These are phyloP conservation scores for Coendou prehensilis DNA, from an alignment of 2,797 vertebrate species.

Conservation along the genomic window DNA sequence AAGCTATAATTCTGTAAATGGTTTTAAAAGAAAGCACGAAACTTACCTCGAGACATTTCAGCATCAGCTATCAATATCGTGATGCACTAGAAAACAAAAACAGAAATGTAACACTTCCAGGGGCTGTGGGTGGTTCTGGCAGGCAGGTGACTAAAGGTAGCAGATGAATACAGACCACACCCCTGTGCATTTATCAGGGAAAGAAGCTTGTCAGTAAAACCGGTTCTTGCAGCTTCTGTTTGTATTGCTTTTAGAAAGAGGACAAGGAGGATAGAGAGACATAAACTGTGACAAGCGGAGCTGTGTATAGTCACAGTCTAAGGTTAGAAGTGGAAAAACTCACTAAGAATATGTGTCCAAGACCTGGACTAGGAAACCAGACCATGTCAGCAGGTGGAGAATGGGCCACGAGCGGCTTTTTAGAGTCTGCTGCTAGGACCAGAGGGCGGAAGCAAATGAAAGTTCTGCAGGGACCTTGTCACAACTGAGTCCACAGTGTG, in stretches of 20 bases:
- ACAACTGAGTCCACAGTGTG: accelerated
- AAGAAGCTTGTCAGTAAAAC: neutral
- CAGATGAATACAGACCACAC: neutral
- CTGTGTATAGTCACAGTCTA: no score
- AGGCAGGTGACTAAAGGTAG: neutral
- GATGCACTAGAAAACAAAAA: conserved; percentile 88
- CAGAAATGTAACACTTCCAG: neutral
- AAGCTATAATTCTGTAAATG: neutral
- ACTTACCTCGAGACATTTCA: conserved; percentile 86
- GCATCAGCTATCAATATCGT: conserved; percentile 89
- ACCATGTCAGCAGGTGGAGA: accelerated
- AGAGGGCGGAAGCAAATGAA: neutral
- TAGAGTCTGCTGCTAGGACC: neutral
- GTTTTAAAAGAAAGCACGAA: neutral
- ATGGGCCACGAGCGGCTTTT: neutral
- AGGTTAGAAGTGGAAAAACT: neutral
- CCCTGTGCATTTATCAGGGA: neutral
- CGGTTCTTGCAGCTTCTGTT: neutral
- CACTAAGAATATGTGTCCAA: neutral
- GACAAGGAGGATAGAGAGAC: neutral
- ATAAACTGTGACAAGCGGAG: neutral
- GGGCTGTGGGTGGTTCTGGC: neutral
- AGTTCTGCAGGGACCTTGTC: neutral
- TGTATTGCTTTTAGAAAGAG: neutral
- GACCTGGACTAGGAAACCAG: neutral